Evolutionary conservation across 1,140 invertebrate genomes (phyloP), one percentile per base, ranked within the genome.

Genomic region (Phocides pigmalion): DNA sequence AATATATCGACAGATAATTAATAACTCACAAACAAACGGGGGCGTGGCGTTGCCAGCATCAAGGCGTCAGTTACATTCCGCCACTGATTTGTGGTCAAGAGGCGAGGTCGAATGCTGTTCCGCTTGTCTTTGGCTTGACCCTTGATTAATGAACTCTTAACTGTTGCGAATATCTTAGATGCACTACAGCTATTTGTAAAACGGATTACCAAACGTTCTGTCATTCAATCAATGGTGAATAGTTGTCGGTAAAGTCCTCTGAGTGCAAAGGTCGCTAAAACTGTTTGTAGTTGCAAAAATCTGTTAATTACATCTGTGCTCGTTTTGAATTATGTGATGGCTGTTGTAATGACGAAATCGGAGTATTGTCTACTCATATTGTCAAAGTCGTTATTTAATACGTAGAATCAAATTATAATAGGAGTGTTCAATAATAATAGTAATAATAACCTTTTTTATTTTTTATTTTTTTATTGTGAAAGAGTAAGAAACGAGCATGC

Each of bases 21-120:
- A 77, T 73, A 72, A 75, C 68, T 70, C 74, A 79, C 82, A 82
- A 81, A 84, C 81, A 82, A 82, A 81, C 79, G 19, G 73, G 80
- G 80, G 80, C 70, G 83, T 77, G 68, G 76, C 70, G 63, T 69
- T 54, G 56, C 59, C 49, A 70, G 56, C 72, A 72, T 69, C 70
- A 78, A 80, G 76, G 74, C 83, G 84, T 87, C 84, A 85, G 73
- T 71, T 78, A 74, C 84, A 87, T 65, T 63, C 73, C 16, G 68
- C 81, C 82, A 72, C 82, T 81, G 82, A 87, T 87, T 84, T 82
- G 84, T 84, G 84, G 84, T 81, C 79, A 73, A 76, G 56, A 28
- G 54, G 12, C 56, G 41, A 44, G 56, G 25, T 59, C 41, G 56
- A 59, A 59, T 3, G 19, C 56, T 59, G 44, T 46, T 61, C 56